These are phyloP conservation scores for Halcyon leucocephala DNA, from an alignment of 2,797 vertebrate genomes.

Conservation along the genomic window DNA sequence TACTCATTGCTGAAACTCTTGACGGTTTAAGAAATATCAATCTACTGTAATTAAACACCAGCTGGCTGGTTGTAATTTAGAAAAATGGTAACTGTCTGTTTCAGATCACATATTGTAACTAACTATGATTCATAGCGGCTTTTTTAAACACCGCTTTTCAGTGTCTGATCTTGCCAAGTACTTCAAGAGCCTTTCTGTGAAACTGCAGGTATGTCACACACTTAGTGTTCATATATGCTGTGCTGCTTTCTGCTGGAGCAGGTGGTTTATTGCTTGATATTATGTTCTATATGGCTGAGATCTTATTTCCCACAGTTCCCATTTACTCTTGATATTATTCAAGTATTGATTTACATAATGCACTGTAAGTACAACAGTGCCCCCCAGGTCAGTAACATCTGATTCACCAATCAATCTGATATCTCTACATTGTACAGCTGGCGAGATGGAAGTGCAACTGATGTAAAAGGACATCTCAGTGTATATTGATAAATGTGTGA, in stretches of 20 bases:
- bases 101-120: neutral
- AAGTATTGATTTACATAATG: conserved; percentile 32
- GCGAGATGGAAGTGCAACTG: neutral
- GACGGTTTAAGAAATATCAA: neutral
- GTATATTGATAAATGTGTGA: neutral
- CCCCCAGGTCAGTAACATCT: neutral
- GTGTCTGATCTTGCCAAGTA: neutral
- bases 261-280: neutral
- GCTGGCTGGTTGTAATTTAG: neutral
- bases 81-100: neutral
- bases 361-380: neutral
- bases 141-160: neutral
- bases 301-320: neutral
- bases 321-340: neutral
- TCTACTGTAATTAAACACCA: neutral
- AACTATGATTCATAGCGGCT: neutral
- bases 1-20: neutral
- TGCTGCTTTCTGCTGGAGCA: neutral
- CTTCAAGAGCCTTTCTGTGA: neutral
- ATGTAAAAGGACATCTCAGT: neutral
- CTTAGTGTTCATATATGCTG: neutral
- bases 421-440: neutral
- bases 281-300: neutral
- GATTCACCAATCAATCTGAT: neutral
- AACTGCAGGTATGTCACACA: neutral